Evolutionary conservation across 2,797 vertebrate genomes (phyloP).

Genomic region (Oryzias dopingdopingensis): DNA sequence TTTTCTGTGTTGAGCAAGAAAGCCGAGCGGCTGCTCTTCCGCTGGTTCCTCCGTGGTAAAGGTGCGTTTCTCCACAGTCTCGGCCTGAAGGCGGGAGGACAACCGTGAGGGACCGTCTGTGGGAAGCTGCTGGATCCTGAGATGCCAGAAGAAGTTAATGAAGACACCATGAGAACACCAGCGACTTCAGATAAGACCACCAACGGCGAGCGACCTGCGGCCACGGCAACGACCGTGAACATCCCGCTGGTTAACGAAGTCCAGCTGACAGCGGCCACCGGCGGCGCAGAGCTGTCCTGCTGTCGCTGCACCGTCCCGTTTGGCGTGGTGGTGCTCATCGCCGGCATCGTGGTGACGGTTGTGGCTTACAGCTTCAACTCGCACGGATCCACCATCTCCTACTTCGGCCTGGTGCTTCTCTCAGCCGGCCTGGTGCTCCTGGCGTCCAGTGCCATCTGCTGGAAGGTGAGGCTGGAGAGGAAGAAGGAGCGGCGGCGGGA

Average conservation of each 20-base stretch:
- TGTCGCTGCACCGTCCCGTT: constrained; percentile 94
- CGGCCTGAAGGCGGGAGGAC: constrained; percentile 22
- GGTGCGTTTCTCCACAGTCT: constrained; percentile 30
- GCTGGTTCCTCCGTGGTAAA: constrained; percentile 2
- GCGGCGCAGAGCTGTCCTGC: constrained; percentile 92
- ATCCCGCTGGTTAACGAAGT: constrained; percentile 87
- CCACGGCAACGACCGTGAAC: constrained; percentile 21
- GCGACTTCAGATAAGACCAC: constrained; percentile 79
- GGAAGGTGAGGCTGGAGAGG: constrained; percentile 84
- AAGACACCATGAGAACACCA: constrained; percentile 80
- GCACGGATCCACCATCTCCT: constrained; percentile 94
- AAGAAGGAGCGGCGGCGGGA: constrained; percentile 91
- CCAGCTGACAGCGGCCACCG: constrained; percentile 90
- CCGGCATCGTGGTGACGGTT: constrained; percentile 88
- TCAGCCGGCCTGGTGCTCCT: constrained; percentile 85
- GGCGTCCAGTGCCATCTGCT: constrained; percentile 87
- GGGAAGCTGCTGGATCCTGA: constrained; percentile 44
- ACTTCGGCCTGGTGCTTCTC: constrained; percentile 89
- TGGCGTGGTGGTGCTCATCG: constrained; percentile 90
- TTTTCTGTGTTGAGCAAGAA: constrained; percentile 39
- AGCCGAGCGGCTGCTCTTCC: neutral
- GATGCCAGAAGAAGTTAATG: constrained; percentile 85
- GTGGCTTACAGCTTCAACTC: constrained; percentile 97
- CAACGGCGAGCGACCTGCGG: constrained; percentile 68
- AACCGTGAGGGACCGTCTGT: constrained; percentile 30